Evolutionary conservation across 2,113 vertebrate species (phyloP), one percentile per base, ranked within the genome.

Genomic region (Formicarius rufipectus): DNA sequence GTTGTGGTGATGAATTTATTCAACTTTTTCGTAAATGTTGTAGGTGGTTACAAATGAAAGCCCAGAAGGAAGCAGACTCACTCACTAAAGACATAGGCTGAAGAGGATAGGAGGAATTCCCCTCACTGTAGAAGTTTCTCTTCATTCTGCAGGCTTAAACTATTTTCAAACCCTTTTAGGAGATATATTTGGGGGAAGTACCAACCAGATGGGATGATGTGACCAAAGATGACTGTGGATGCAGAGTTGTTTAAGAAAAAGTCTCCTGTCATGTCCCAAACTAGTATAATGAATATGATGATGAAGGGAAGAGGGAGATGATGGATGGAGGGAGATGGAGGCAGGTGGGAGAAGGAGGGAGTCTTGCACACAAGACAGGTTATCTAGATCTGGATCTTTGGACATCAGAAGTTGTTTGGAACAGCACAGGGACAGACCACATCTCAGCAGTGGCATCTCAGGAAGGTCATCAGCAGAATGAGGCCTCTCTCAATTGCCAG

Each of bases 21-120:
- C 73, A 79, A 27, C 50, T 80, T 86, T 83, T 90, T 89, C 59
- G 84, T 77, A 71, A 90, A 84, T 95, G 83, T 88, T 76, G 79
- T 66, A 84, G 69, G 50, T 68, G 71, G 45, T 76, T 94, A 82
- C 69, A 85, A 82, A 79, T 16, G 58, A 50, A 56, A 93, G 28
- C 50, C 28, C 50, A 73, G 58, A 95, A 87, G 76, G 87, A 90
- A 40, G 27, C 60, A 59, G 30, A 74, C 67, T 91, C 73, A 33
- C 27, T 68, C 17, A 52, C 16, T 79, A 45, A 22, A 50, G 19
- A 58, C 0, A 14, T 49, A 60, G 49, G 21, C 63, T 87, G 56
- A 44, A 84, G 44, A 7, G 25, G 8, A 67, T 31, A 84, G 19
- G 40, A 77, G 35, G 50, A 83, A 69, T 86, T 76, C 44, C 84